Conservation (phyloP, 2,888 invertebrate genomes). For the Desoria tigrina region DNA sequence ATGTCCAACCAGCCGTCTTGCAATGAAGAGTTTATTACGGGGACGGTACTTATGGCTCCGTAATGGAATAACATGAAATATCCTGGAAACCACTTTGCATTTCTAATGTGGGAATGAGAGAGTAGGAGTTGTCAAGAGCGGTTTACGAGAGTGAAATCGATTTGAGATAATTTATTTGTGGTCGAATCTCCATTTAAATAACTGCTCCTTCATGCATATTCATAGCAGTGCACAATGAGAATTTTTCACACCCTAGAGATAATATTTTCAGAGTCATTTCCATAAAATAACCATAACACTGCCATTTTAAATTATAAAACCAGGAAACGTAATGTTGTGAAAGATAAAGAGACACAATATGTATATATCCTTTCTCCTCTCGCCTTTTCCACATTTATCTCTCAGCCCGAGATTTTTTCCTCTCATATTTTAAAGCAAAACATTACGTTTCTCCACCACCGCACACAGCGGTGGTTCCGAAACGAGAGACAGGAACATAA, state of each 20-base stretch:
- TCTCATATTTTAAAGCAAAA: neutral
- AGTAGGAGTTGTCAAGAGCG: too few relatives aligned
- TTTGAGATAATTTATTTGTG: conserved; percentile 6
- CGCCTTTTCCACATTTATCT: conserved; percentile 4
- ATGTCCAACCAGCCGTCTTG: too few relatives aligned
- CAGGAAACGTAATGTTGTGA: conserved; percentile 6
- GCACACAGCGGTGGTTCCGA: too few relatives aligned
- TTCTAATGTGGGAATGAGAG: too few relatives aligned
- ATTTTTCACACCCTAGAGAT: conserved; percentile 5
- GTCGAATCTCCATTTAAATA: conserved; percentile 32
- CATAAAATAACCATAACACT: conserved; percentile 37
- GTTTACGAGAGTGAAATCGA: too few relatives aligned
- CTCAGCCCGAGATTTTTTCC: neutral
- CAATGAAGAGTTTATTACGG: too few relatives aligned
- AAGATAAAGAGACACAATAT: conserved; percentile 4
- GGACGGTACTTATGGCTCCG: too few relatives aligned
- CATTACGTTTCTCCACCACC: too few relatives aligned
- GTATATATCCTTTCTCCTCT: neutral
- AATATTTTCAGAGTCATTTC: conserved; percentile 21
- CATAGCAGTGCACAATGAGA: conserved; percentile 17
- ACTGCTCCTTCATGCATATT: conserved; percentile 36
- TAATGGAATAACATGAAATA: too few relatives aligned
- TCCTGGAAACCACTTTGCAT: too few relatives aligned
- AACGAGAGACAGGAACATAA: too few relatives aligned
- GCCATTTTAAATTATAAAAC: conserved; percentile 10